Evolutionary conservation across 1,140 invertebrate genomes (phyloP), one percentile per base, ranked within the genome.

Genomic region (Littorina saxatilis): DNA sequence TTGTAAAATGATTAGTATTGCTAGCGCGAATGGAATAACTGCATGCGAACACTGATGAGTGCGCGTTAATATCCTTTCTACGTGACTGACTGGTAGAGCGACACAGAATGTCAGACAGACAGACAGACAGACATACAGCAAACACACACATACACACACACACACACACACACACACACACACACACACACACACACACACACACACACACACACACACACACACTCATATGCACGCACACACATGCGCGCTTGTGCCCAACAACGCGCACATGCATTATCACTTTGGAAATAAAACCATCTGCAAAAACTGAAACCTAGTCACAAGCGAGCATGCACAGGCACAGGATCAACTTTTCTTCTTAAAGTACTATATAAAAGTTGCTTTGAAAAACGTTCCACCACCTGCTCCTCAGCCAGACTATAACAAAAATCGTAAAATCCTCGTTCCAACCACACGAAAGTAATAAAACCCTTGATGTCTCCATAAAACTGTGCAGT

Each of bases 121-220:
- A 72, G 35, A 40, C n/a, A 43, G 23, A 40, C 4, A 72, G 23
- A 72, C n/a, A 47, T 20, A n/a, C 68, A 47, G n/a, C 37, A n/a
- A 15, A 43, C 68, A 72, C 40, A 3, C 37, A 43, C 11, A 27
- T 23, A 40, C 37, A 23, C 23, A 43, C 40, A 40, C 40, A 72
- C 68, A 23, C 68, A 72, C 68, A 40, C 68, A 43, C 68, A 72
- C 13, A 40, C 68, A 47, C 68, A 40, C 68, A 47, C 68, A 40
- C 40, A 43, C 68, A 0, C 17, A 43, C 37, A 11, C 68, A 72
- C 40, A n/a, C 37, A 43, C 20, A 27, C 17, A 72, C 68, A n/a
- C 40, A 43, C 23, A 40, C n/a, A 40, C 37, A 20, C 37, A 40
- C 68, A 40, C 68, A 23, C 68, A 35, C 68, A 50, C 40, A 50